These are phyloP conservation scores for Steatornis caripensis DNA, from an alignment of 2,113 vertebrate genomes.

Conservation along the genomic window DNA sequence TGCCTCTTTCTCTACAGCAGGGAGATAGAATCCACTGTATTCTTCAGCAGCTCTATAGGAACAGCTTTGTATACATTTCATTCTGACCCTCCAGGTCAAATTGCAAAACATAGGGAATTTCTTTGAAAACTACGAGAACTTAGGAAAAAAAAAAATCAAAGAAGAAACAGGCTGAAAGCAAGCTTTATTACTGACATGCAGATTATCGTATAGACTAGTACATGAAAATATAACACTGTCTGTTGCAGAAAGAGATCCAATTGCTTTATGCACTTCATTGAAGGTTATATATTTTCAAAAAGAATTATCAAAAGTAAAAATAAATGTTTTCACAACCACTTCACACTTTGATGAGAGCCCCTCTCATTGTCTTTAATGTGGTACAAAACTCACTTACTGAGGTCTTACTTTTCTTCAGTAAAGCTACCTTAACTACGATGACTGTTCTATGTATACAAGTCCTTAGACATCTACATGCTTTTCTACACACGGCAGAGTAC, in stretches of 20 bases:
- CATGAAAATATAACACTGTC: background rate
- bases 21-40: background rate
- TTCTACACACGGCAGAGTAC: background rate
- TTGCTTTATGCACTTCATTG: background rate
- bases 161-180: background rate
- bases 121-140: background rate
- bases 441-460: background rate
- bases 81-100: background rate
- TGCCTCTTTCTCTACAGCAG: background rate
- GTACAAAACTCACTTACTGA: background rate
- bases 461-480: rapidly evolving
- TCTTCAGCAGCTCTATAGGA: background rate
- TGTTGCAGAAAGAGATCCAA: background rate
- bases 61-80: background rate
- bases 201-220: background rate
- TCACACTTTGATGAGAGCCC: background rate
- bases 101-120: background rate
- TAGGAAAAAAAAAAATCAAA: background rate
- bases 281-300: background rate
- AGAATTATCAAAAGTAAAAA: background rate
- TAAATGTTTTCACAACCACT: background rate
- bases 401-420: background rate
- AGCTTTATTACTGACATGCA: background rate
- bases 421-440: background rate
- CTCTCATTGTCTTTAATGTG: background rate